Conservation (phyloP, 2,888 invertebrate genomes). For the Maniola hyperantus region DNA sequence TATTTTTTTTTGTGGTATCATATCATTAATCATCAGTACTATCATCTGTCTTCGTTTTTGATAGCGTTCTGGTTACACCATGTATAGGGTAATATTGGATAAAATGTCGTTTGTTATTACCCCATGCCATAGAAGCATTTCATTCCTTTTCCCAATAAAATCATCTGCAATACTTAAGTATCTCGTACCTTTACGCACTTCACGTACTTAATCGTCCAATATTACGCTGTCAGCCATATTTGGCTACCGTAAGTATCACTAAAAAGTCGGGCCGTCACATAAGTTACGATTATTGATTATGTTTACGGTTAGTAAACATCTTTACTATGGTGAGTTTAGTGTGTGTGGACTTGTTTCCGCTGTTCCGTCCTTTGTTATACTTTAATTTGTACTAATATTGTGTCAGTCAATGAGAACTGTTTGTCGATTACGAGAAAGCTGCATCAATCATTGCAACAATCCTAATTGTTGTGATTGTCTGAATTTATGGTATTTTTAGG, state of each 20-base stretch:
- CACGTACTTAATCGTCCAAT: constrained; percentile 41
- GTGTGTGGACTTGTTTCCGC: constrained; percentile 54
- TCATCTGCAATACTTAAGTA: constrained; percentile 17
- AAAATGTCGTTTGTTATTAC: neutral
- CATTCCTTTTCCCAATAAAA: constrained; percentile 8
- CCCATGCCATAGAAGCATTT: neutral
- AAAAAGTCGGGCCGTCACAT: constrained; percentile 64
- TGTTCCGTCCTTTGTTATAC: constrained; percentile 34
- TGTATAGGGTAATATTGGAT: neutral
- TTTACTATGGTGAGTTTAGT: constrained; percentile 63
- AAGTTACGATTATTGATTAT: constrained; percentile 76
- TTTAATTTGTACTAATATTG: no score
- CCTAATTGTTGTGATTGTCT: no score
- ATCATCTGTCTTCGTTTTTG: no score
- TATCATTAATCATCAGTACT: no score
- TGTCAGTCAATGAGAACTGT: no score
- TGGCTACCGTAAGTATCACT: constrained; percentile 61
- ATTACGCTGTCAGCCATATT: constrained; percentile 55
- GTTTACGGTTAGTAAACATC: constrained; percentile 75
- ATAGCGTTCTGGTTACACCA: no score
- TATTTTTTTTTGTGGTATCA: no score
- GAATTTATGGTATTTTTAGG: no score
- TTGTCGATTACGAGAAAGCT: no score
- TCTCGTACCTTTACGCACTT: constrained; percentile 24
- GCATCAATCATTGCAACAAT: no score